Evolutionary conservation across 2,888 invertebrate species (phyloP).

Genomic region (Molanna angustata): DNA sequence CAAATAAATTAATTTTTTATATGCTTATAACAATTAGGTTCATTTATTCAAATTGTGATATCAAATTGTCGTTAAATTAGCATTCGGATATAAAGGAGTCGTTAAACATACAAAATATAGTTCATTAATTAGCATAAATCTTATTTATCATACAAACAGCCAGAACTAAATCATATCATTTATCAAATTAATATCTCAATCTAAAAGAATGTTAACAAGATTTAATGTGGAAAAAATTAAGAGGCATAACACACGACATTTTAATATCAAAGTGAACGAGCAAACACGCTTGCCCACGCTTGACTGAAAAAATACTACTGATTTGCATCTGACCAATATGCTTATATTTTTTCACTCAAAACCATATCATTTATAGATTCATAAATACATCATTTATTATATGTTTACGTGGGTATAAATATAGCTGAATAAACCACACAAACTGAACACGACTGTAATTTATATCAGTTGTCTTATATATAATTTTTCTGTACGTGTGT

Average conservation of each 20-base stretch:
- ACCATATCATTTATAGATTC: too few relatives aligned
- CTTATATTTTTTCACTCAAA: too few relatives aligned
- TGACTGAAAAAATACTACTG: too few relatives aligned
- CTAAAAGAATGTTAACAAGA: background rate
- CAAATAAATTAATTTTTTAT: slow-evolving; percentile 4
- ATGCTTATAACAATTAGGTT: slow-evolving; percentile 8
- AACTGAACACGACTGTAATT: too few relatives aligned
- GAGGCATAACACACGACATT: background rate
- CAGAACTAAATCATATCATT: slow-evolving; percentile 8
- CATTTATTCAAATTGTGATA: slow-evolving; percentile 5
- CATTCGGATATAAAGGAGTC: slow-evolving; percentile 1
- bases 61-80: slow-evolving; percentile 6
- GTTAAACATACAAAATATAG: slow-evolving; percentile 8
- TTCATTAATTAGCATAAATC: slow-evolving; percentile 18
- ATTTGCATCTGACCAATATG: too few relatives aligned
- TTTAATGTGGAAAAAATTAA: slow-evolving; percentile 2
- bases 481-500: too few relatives aligned
- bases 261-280: background rate
- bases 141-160: slow-evolving; percentile 5
- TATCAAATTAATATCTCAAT: slow-evolving; percentile 12
- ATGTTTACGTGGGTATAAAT: too few relatives aligned
- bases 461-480: too few relatives aligned
- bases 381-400: too few relatives aligned
- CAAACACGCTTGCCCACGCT: slow-evolving; percentile 4
- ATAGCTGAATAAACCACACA: too few relatives aligned